Conservation (phyloP, 2,888 invertebrate genomes). For the Dicyrtomina minuta region DNA sequence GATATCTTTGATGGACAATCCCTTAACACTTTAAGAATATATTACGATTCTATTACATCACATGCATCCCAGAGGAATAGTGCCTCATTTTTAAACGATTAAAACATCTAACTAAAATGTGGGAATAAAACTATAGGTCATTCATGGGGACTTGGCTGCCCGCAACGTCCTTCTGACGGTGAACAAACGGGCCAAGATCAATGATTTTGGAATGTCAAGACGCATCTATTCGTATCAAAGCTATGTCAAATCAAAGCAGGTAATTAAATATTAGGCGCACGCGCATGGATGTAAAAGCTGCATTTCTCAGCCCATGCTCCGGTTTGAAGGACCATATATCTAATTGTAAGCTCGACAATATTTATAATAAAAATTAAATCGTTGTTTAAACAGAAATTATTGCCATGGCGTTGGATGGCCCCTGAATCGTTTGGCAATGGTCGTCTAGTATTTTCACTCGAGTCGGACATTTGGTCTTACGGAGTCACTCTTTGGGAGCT, state of each 20-base stretch:
- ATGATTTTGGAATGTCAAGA: slow-evolving; percentile 2
- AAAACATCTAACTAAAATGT: too few relatives aligned
- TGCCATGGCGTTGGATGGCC: not conserved
- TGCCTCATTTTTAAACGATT: too few relatives aligned
- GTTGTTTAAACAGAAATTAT: not conserved
- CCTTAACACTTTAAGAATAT: not conserved
- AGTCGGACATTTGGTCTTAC: not conserved
- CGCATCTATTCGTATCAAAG: too few relatives aligned
- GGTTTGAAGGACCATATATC: not conserved
- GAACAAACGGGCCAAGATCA: not conserved
- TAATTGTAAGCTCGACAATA: not conserved
- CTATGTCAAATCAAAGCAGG: too few relatives aligned
- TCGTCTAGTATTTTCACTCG: not conserved
- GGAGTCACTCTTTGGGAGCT: not conserved
- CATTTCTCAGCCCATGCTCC: not conserved
- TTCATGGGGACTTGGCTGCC: not conserved
- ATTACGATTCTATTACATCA: not conserved
- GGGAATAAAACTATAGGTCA: not conserved
- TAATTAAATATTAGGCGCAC: not conserved
- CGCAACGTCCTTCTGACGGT: too few relatives aligned
- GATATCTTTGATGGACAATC: not conserved
- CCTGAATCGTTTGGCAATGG: not conserved
- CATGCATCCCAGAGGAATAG: too few relatives aligned
- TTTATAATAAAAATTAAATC: too few relatives aligned
- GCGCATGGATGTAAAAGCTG: not conserved